Conservation (phyloP, 2,888 invertebrate species). For the Chrysina gloriosa region DNA sequence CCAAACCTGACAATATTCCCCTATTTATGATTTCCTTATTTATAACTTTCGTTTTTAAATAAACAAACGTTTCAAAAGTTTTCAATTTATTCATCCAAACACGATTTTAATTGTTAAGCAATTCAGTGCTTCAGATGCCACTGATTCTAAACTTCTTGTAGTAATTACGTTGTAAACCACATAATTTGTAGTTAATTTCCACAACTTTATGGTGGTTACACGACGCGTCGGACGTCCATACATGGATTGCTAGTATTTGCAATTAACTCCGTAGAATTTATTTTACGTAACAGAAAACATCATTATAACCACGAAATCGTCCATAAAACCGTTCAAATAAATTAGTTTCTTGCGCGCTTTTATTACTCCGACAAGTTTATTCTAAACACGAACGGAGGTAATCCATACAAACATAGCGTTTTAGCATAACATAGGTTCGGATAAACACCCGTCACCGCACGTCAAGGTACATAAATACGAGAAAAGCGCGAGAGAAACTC, state of each 20-base stretch:
- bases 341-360: neutral
- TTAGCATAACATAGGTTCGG: neutral
- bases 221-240: too few relatives aligned
- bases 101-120: too few relatives aligned
- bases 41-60: too few relatives aligned
- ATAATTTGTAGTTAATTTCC: too few relatives aligned
- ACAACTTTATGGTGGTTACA: too few relatives aligned
- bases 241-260: neutral
- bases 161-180: too few relatives aligned
- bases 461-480: neutral
- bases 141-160: too few relatives aligned
- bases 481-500: neutral
- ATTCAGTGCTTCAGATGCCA: too few relatives aligned
- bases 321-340: constrained; percentile 17
- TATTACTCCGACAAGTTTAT: constrained; percentile 6
- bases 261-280: constrained; percentile 3
- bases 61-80: too few relatives aligned
- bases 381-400: constrained; percentile 4
- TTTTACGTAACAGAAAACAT: constrained; percentile 17
- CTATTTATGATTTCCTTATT: too few relatives aligned
- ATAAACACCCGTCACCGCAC: neutral
- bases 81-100: too few relatives aligned
- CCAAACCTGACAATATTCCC: too few relatives aligned
- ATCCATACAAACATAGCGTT: constrained; percentile 6
- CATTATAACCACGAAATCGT: constrained; percentile 12